A percentile compares a stretch with the other conserved stretches of the same genome.
phyloP scores from a whole-genome alignment of 2,113 vertebrate genomes.

The Rostratula benghalensis region DNA sequence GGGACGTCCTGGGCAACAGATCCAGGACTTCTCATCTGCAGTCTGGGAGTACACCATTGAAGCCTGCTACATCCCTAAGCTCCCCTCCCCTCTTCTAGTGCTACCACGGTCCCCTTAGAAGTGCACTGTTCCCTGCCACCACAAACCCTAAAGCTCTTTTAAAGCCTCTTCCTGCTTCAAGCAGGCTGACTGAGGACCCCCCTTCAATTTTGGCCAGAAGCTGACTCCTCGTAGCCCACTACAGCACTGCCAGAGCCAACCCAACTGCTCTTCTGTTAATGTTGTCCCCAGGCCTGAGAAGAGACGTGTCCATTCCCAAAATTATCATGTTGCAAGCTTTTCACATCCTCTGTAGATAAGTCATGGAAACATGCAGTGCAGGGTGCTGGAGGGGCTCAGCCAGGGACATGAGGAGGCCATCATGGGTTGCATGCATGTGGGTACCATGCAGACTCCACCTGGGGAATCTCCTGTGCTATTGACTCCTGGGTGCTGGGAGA shows the following conservation, averaged over 20 bases:
- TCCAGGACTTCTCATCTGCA: neutral
- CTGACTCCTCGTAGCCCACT: rapidly evolving
- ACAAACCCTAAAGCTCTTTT: neutral
- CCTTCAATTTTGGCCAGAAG: neutral
- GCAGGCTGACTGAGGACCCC: neutral
- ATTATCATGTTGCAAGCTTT: neutral
- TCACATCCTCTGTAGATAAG: neutral
- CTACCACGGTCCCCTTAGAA: rapidly evolving
- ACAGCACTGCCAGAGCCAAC: rapidly evolving
- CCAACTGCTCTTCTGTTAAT: neutral
- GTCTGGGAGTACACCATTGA: neutral
- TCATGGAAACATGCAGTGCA: neutral
- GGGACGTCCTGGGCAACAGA: neutral
- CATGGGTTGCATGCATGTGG: rapidly evolving
- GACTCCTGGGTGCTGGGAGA: neutral
- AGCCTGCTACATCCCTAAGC: neutral
- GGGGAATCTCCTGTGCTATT: neutral
- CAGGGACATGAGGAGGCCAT: neutral
- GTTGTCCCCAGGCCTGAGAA: neutral
- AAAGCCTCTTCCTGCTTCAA: neutral
- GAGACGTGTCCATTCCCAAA: neutral
- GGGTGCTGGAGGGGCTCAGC: neutral
- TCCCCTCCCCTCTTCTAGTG: neutral
- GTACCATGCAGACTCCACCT: neutral
- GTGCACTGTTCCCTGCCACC: neutral